A percentile compares a stretch with the other conserved stretches of the same genome.
These are phyloP conservation scores for Pica pica DNA, from an alignment of 2,113 vertebrate species.

Conservation along the genomic window DNA sequence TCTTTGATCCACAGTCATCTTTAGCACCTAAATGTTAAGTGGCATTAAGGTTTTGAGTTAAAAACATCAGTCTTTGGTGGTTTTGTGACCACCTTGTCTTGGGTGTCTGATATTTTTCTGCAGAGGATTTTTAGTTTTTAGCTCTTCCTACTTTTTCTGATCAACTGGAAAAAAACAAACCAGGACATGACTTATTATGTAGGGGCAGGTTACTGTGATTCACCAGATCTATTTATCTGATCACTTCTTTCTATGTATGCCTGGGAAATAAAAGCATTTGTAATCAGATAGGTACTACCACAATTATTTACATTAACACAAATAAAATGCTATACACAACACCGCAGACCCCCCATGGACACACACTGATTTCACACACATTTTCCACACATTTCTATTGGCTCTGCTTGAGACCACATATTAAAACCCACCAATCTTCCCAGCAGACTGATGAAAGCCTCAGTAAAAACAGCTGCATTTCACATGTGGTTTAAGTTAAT, in stretches of 20 bases:
- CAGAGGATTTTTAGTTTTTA: background rate
- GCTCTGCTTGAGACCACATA: slow-evolving; percentile 78
- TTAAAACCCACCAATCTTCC: slow-evolving; percentile 83
- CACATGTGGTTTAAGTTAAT: slow-evolving; percentile 79
- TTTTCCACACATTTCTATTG: slow-evolving; percentile 76
- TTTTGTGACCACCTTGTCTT: background rate
- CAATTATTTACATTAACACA: slow-evolving; percentile 45
- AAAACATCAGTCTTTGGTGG: background rate
- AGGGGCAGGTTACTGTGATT: background rate
- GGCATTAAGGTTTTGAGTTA: background rate
- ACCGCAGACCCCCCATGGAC: slow-evolving; percentile 50
- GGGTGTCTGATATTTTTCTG: background rate
- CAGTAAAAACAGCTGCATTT: slow-evolving; percentile 77
- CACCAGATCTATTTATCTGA: background rate
- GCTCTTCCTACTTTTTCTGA: background rate
- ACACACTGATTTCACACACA: slow-evolving; percentile 73
- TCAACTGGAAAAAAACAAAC: background rate
- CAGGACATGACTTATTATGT: background rate
- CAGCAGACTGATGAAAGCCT: slow-evolving; percentile 77
- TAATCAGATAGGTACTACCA: slow-evolving; percentile 27
- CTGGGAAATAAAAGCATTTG: background rate
- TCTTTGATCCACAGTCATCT: slow-evolving; percentile 18
- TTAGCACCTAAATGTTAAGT: slow-evolving; percentile 13
- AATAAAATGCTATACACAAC: slow-evolving; percentile 38
- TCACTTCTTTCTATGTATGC: background rate